Evolutionary conservation across 2,113 vertebrate genomes (phyloP).

Genomic region (Corythaeola cristata): DNA sequence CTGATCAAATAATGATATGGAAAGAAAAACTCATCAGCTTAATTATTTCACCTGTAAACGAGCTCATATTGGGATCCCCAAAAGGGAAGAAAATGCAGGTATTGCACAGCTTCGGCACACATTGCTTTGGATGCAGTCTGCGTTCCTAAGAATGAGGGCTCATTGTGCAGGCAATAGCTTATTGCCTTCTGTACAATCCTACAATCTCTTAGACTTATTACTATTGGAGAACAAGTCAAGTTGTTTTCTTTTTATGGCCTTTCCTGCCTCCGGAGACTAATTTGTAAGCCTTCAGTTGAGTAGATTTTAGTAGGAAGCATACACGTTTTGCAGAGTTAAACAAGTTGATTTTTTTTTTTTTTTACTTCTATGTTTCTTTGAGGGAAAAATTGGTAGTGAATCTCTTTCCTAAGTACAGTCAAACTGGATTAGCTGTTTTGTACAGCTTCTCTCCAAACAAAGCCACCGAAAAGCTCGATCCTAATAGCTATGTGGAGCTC

Average conservation of each 20-base stretch:
- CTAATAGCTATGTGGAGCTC: background rate
- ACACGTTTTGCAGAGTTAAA: background rate
- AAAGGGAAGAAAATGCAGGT: background rate
- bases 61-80: background rate
- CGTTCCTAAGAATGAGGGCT: background rate
- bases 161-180: background rate
- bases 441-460: background rate
- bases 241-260: slow-evolving; percentile 11
- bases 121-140: background rate
- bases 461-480: background rate
- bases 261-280: background rate
- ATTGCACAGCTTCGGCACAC: background rate
- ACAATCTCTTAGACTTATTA: background rate
- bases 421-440: background rate
- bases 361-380: background rate
- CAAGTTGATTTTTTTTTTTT: background rate
- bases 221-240: background rate
- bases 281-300: background rate
- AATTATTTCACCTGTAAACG: background rate
- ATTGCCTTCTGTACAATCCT: background rate
- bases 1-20: background rate
- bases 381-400: background rate
- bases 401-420: background rate
- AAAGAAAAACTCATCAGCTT: background rate
- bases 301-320: background rate